These are phyloP conservation scores for Karalla daura DNA, from an alignment of 2,797 vertebrate genomes.

Conservation along the genomic window DNA sequence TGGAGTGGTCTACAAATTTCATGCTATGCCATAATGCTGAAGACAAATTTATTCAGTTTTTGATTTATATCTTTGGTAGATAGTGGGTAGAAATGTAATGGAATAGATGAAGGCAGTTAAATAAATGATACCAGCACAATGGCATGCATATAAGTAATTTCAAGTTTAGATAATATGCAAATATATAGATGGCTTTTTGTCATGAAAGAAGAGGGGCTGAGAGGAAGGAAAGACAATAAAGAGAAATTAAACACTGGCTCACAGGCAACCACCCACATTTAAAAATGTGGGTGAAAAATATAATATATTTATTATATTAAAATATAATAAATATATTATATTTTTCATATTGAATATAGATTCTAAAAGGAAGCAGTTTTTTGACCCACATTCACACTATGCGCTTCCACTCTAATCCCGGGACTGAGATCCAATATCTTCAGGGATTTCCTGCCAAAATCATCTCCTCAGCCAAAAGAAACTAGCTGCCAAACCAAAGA, in stretches of 20 bases:
- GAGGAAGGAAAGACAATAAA: background rate
- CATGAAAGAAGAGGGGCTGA: too few species aligned
- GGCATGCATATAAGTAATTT: background rate
- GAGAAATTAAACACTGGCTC: background rate
- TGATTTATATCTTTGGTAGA: background rate
- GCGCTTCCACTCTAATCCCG: background rate
- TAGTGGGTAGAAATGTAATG: slow-evolving; percentile 1
- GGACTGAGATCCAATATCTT: background rate
- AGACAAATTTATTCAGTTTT: slow-evolving; percentile 3
- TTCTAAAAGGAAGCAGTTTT: background rate
- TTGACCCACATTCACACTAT: background rate
- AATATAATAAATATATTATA: too few species aligned
- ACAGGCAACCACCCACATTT: too few species aligned
- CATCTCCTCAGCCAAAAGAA: background rate
- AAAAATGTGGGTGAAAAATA: too few species aligned
- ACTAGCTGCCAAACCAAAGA: too few species aligned
- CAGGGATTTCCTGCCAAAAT: background rate
- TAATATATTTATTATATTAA: too few species aligned
- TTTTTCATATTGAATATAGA: background rate
- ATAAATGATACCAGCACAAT: background rate
- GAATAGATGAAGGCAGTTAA: slow-evolving; percentile 10
- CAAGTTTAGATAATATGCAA: background rate
- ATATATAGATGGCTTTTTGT: background rate
- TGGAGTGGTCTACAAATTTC: slow-evolving; percentile 2
- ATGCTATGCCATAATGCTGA: slow-evolving; percentile 20